Base-by-base conservation (phyloP, 2,113 vertebrate genomes). In the Aspidoscelis tigris region DNA sequence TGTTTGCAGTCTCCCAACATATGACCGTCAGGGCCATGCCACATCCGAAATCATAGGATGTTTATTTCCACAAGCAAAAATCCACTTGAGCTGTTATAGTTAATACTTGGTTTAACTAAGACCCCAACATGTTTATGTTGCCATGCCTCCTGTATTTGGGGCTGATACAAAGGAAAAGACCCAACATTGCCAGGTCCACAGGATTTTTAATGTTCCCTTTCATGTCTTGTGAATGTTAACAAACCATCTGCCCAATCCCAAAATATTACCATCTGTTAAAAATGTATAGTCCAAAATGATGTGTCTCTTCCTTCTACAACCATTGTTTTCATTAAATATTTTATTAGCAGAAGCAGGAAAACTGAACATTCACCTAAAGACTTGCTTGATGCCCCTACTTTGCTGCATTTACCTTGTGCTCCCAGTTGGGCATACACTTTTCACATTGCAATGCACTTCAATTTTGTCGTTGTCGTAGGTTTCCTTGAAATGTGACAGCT, bases 401-500 rank as follows among this genome's bases (percentile, higher is more conserved):
- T 84, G 82, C 74, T 91, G 89, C 76, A 88, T 84, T 91, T 88
- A 93, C 92, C 93, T 66, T 18, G 1, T 79, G 91, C 88, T 94
- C 86, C 86, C 65, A 88, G 89, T 86, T 84, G 83, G 88, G 89
- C 26, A 33, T 84, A 86, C 87, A 88, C 89, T 89, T 84, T 92
- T 94, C 91, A 93, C 86, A 61, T 92, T 80, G 87, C 85, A 65
- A 22, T 92, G 74, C 89, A 84, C 89, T 92, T 88, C 92, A 93
- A 90, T 94, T 95, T 90, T 93, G 91, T 91, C 88, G 91, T 95
- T 94, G 93, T 94, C 88, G 88, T 92, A 89, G 90, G 90, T 92
- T 91, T 91, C 87, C 85, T 88, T 93, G 84, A 92, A 93, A 93
- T 87, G 83, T 95, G 90, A 87, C 90, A 94, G 83, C 88, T 91